Evolutionary conservation across 2,113 vertebrate species (phyloP).

Genomic region (Dolichotis patagonum): DNA sequence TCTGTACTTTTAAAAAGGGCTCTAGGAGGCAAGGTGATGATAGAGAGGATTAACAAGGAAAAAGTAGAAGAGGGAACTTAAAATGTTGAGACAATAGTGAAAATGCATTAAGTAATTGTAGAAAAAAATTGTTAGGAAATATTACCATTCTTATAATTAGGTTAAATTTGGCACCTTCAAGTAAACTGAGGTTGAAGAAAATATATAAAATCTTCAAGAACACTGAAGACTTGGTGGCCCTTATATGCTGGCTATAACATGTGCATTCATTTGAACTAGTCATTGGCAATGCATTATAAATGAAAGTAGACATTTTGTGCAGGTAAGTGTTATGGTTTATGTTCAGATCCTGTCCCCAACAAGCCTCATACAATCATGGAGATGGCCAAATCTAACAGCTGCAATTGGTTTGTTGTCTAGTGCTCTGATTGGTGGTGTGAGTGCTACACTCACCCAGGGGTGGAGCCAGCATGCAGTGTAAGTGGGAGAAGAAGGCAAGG

Average conservation of each 20-base stretch:
- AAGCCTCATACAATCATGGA: too few relatives aligned
- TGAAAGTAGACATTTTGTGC: not conserved
- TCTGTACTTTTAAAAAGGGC: not conserved
- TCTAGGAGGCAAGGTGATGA: not conserved
- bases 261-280: not conserved
- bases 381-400: too few relatives aligned
- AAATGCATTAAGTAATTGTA: not conserved
- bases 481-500: too few relatives aligned
- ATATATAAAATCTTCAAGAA: not conserved
- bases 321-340: not conserved
- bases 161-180: not conserved
- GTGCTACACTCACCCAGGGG: too few relatives aligned
- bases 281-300: not conserved
- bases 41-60: not conserved
- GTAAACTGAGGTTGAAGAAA: not conserved
- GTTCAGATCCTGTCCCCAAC: too few relatives aligned
- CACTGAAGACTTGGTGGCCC: not conserved
- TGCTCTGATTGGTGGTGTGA: too few relatives aligned
- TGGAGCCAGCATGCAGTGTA: too few relatives aligned
- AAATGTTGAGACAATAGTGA: not conserved
- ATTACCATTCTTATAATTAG: not conserved
- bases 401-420: too few relatives aligned
- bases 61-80: not conserved
- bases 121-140: not conserved
- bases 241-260: not conserved